Evolutionary conservation across 1,140 invertebrate species (phyloP).

Genomic region (Acromyrmex heyeri): DNA sequence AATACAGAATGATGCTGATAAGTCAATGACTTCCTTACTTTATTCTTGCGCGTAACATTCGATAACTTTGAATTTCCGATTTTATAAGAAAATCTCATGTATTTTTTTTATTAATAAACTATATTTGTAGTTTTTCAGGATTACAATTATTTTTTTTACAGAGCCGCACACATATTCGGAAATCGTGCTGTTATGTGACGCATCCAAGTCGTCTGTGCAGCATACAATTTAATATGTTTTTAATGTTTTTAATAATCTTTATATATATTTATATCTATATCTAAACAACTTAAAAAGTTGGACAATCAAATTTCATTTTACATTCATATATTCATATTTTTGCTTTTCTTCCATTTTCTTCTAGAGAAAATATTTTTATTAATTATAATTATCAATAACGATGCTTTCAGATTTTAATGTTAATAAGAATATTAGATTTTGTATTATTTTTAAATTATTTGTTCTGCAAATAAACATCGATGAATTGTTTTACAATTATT

Average conservation of each 20-base stretch:
- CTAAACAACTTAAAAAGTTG: not conserved
- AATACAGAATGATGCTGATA: slow-evolving; percentile 7
- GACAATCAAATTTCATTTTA: not conserved
- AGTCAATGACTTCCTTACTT: slow-evolving; percentile 5
- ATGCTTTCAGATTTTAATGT: too few relatives aligned
- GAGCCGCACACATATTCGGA: not conserved
- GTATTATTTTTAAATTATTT: too few relatives aligned
- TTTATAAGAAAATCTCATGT: not conserved
- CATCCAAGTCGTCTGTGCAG: not conserved
- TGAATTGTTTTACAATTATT: too few relatives aligned
- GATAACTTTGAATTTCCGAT: not conserved
- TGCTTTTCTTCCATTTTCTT: not conserved
- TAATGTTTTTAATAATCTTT: not conserved
- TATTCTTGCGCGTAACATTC: not conserved
- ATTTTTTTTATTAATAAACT: slow-evolving; percentile 11
- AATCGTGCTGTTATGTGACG: not conserved
- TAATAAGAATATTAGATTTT: too few relatives aligned
- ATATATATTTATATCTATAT: not conserved
- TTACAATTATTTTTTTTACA: not conserved
- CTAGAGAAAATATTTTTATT: not conserved
- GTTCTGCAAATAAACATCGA: too few relatives aligned
- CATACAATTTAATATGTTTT: not conserved
- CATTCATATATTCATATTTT: not conserved
- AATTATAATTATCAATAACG: too few relatives aligned
- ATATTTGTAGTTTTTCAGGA: not conserved